Conservation (phyloP, 2,113 vertebrate genomes). For the Camelus bactrianus region DNA sequence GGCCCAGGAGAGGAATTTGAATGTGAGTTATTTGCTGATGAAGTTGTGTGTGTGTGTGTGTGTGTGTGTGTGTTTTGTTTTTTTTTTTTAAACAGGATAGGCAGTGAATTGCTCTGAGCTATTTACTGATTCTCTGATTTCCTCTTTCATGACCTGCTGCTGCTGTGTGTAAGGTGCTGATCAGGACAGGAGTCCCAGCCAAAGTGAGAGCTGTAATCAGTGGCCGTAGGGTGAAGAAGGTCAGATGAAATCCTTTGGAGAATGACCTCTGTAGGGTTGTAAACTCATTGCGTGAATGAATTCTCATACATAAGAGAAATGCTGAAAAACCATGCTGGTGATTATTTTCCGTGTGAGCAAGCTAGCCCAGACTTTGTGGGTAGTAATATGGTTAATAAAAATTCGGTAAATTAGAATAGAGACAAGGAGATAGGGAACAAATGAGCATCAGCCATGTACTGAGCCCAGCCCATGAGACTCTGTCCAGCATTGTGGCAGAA, state of each 20-base stretch:
- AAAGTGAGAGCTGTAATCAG: not conserved
- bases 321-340: not conserved
- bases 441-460: rapidly evolving
- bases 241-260: not conserved
- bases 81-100: not conserved
- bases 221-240: not conserved
- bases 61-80: not conserved
- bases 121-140: not conserved
- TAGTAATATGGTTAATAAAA: not conserved
- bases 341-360: not conserved
- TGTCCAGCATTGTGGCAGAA: not conserved
- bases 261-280: not conserved
- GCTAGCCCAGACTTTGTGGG: not conserved
- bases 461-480: not conserved
- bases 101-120: not conserved
- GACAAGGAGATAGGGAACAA: not conserved
- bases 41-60: no score
- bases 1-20: not conserved
- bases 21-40: not conserved
- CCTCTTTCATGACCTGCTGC: not conserved
- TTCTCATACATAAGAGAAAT: not conserved
- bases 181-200: not conserved
- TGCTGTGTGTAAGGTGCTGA: not conserved
- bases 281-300: not conserved
- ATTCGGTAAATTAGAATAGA: not conserved